A percentile compares a stretch with the other conserved stretches of the same genome.
These are phyloP conservation scores for Heliconius ismenius DNA, from an alignment of 2,888 invertebrate species.

Conservation along the genomic window DNA sequence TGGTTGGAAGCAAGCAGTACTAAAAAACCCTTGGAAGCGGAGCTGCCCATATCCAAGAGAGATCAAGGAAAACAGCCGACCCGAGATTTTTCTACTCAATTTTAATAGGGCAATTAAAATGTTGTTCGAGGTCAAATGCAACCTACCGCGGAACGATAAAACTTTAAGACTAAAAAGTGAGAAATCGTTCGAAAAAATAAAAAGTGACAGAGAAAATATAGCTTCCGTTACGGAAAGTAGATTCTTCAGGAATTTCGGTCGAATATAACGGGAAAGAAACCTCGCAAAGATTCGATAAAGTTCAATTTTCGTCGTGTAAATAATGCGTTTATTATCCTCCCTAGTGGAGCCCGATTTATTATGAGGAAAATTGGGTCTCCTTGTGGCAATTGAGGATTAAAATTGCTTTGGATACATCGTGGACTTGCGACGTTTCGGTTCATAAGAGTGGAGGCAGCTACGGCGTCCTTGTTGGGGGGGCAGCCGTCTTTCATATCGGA, in stretches of 20 bases:
- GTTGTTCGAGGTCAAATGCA: conserved; percentile 42
- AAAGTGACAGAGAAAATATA: conserved; percentile 24
- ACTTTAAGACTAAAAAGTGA: conserved; percentile 25
- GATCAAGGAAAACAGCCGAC: conserved; percentile 27
- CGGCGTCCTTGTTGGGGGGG: conserved; percentile 57
- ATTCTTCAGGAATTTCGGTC: conserved; percentile 24
- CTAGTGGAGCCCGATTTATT: conserved; percentile 21
- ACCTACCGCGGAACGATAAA: conserved; percentile 37
- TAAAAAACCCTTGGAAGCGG: conserved; percentile 30
- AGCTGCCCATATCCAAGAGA: conserved; percentile 33
- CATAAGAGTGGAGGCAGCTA: conserved; percentile 48
- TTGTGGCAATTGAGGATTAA: conserved; percentile 54
- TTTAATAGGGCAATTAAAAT: conserved; percentile 43
- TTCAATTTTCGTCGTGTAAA: conserved; percentile 58
- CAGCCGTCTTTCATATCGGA: conserved; percentile 65
- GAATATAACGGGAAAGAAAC: conserved; percentile 45
- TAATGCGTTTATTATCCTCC: conserved; percentile 46
- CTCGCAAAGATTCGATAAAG: conserved; percentile 54
- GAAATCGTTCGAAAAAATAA: conserved; percentile 23
- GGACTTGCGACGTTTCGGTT: conserved; percentile 53
- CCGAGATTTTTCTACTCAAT: conserved; percentile 33
- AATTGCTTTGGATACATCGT: conserved; percentile 52
- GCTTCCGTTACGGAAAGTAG: conserved; percentile 29
- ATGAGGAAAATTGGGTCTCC: conserved; percentile 44
- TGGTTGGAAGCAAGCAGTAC: conserved; percentile 30